Evolutionary conservation across 2,113 vertebrate genomes (phyloP), one percentile per base, ranked within the genome.

Genomic region (Ornithorhynchus anatinus): DNA sequence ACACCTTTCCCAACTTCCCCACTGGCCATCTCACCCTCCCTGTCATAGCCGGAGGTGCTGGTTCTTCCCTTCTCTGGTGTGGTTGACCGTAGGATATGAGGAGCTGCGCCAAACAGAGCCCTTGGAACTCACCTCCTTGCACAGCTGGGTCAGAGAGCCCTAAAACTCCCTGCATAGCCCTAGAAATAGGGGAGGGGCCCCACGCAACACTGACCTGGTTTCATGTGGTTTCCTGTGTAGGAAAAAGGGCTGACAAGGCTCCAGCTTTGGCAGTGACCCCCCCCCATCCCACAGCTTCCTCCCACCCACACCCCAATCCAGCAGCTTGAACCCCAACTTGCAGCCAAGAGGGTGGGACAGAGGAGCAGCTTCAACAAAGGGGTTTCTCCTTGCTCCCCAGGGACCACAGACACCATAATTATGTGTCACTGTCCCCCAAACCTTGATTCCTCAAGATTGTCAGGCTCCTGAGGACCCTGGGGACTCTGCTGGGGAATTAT

Each of bases 251-350:
- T 79, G 75, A 78, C 23, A 1, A 62, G 45, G 69, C 72, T 71
- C 80, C 54, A 54, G 19, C 25, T 58, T 71, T 32, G 63, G 71
- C 50, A 64, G 77, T 61, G 66, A 72, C 59, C 69, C 62, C 69
- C 62, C 62, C 63, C 20, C 69, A 31, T 62, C 75, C 64, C 72
- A 59, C 69, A 45, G 72, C 78, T 87, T 84, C 82, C 82, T 85
- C 62, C 60, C 32, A 15, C 29, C 29, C 40, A 13, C n/a, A 65
- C 50, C 80, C 37, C 22, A 32, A 29, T 36, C 72, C 37, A 59
- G 20, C 37, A 43, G 29, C 45, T 38, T 59, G 64, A 82, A 50
- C 59, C 58, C 66, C 19, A 38, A n/a, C 31, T 75, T 64, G 56
- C 35, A 53, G 42, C 58, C 17, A 40, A 29, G 51, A 23, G n/a